Conservation (phyloP, 2,888 invertebrate genomes). For the Euplexia lucipara region DNA sequence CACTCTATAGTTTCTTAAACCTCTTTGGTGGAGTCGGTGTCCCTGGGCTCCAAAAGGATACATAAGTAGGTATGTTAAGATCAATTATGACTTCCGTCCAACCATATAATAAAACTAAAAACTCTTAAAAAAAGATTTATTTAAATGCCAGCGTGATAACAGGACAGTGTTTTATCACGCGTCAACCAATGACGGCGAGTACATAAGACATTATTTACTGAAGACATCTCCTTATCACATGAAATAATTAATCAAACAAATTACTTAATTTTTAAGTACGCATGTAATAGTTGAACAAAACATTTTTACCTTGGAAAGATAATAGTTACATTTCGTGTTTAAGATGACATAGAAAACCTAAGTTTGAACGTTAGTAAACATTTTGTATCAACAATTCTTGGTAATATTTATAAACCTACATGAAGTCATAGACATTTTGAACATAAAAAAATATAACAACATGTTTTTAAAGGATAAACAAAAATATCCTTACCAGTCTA, state of each 20-base stretch:
- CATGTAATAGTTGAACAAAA: conserved; percentile 1
- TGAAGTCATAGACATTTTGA: neutral
- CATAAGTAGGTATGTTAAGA: too few relatives aligned
- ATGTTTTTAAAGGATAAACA: neutral
- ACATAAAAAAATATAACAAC: neutral
- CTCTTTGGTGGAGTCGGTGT: too few relatives aligned
- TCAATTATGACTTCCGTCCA: neutral
- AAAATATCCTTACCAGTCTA: too few relatives aligned
- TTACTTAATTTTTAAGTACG: conserved; percentile 43
- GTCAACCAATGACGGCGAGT: conserved; percentile 14
- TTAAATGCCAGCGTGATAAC: conserved; percentile 23
- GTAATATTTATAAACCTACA: too few relatives aligned
- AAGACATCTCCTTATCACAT: conserved; percentile 32
- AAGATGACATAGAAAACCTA: neutral
- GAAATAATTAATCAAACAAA: conserved; percentile 40
- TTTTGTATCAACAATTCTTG: neutral
- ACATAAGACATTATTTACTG: conserved; percentile 44
- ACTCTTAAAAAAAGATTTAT: conserved; percentile 30
- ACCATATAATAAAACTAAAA: conserved; percentile 11
- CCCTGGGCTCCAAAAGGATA: too few relatives aligned
- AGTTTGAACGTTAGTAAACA: neutral
- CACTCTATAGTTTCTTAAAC: too few relatives aligned
- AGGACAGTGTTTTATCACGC: conserved; percentile 14
- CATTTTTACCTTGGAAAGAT: conserved; percentile 35
- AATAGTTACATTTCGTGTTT: neutral